phyloP scores from a whole-genome alignment of 2,797 vertebrate genomes.

The Echiichthys vipera region DNA sequence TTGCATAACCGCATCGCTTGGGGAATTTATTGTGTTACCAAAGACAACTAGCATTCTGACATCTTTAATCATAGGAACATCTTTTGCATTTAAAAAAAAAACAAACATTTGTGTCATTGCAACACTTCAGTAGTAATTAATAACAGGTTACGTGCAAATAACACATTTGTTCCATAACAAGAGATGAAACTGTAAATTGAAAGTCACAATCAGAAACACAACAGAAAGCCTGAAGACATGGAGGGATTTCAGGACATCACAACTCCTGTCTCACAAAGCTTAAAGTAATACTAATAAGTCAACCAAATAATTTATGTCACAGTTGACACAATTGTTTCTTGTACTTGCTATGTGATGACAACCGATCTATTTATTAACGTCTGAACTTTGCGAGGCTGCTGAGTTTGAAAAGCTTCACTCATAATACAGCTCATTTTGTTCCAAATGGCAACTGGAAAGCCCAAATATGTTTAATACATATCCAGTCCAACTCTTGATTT shows the following conservation, averaged over 20 bases:
- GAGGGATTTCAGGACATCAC: slow-evolving; percentile 11
- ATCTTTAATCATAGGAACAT: slow-evolving; percentile 9
- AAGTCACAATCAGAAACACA: slow-evolving; percentile 9
- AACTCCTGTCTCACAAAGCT: slow-evolving; percentile 12
- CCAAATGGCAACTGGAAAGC: slow-evolving; percentile 23
- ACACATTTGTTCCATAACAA: slow-evolving; percentile 27
- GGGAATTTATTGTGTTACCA: not conserved
- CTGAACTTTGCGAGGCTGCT: not conserved
- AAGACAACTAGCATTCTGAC: not conserved
- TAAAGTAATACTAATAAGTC: not conserved
- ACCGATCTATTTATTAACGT: not conserved
- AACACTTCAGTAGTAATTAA: not conserved
- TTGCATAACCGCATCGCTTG: not conserved
- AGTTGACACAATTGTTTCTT: slow-evolving; percentile 8
- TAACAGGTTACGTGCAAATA: not conserved
- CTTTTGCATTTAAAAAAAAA: not conserved
- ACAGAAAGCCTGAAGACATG: not conserved
- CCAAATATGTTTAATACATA: slow-evolving; percentile 12
- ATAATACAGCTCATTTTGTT: slow-evolving; percentile 23
- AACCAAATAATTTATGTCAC: slow-evolving; percentile 14
- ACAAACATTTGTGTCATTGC: too few relatives aligned
- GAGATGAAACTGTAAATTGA: slow-evolving; percentile 8
- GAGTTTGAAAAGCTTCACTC: slow-evolving; percentile 8
- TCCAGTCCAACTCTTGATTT: slow-evolving; percentile 32
- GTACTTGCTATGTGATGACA: slow-evolving; percentile 11